Base-by-base conservation (phyloP, 2,888 invertebrate species). In the Drosophila gaucha region DNA sequence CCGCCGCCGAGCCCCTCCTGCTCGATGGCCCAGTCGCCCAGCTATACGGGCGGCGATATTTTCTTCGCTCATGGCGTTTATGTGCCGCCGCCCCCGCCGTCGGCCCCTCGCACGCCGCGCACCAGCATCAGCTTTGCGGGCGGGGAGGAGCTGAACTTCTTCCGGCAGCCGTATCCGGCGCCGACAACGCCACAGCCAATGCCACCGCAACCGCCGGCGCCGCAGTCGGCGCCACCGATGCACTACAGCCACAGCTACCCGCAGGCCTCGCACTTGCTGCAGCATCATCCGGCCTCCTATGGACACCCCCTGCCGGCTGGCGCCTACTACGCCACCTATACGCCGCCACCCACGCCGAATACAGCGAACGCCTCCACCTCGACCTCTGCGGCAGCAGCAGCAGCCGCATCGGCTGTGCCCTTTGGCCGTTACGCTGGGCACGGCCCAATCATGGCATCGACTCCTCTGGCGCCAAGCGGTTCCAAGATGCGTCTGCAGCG, bases 1-100 rank as follows among this genome's bases (percentile, higher is more conserved):
- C 86, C 89, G 66, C 91, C 92, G 49, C 90, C 90, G 62, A 92
- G 92, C 65, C 92, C 92, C 56, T 91, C 91, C 3, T 92, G 92
- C 70, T 90, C 89, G 39, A 72, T 82, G 14, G 62, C 67, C 28
- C 87, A 89, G 71, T 91, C 90, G 71, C 89, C 90, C 56, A 77
- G 74, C 59, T 90, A 87, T 51, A 85, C 80, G 14, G 89, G 86
- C 58, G 89, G 89, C 51, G 91, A 92, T 64, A 79, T 91, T 2
- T 92, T 92, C 76, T 92, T 92, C 74, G 90, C 92, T 54, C 90
- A 88, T 46, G 83, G 86, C 62, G 89, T 89, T 50, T 67, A 58
- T 14, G 35, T 72, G 46, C 47, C 54, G 35, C 90, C 91, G 12
- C 88, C 44, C 12, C 44, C 28, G 18, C 44, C 1, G 18, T 22